phyloP scores from a whole-genome alignment of 2,888 invertebrate species.

The Cistogaster globosa region DNA sequence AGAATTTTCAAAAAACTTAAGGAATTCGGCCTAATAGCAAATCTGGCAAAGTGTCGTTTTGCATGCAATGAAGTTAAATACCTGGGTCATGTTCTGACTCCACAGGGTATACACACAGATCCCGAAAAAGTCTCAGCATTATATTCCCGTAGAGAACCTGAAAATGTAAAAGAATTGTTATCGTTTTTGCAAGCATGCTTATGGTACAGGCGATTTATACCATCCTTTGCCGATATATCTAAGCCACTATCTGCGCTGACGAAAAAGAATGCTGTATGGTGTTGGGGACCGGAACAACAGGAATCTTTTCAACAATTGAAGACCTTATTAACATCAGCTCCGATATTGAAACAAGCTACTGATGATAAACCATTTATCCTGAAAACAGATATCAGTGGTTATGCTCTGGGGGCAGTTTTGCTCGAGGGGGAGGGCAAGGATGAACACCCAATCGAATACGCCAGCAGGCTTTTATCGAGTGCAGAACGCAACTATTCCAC shows the following conservation, averaged over 20 bases:
- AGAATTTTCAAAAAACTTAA: conserved; percentile 59
- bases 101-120: conserved; percentile 53
- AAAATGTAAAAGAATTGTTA: not conserved
- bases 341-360: not conserved
- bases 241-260: conserved; percentile 67
- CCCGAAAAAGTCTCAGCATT: conserved; percentile 71
- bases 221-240: conserved; percentile 74
- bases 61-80: conserved; percentile 55
- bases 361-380: not conserved
- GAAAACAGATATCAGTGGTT: not conserved
- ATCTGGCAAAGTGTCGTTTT: conserved; percentile 46
- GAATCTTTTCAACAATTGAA: no score
- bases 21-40: conserved; percentile 27
- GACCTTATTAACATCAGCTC: no score
- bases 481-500: not conserved
- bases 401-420: not conserved
- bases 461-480: not conserved
- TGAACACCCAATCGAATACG: not conserved
- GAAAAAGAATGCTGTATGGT: not conserved
- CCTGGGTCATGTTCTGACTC: conserved; percentile 39
- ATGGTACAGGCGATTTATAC: conserved; percentile 77
- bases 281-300: not conserved
- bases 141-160: conserved; percentile 65
- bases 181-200: conserved; percentile 75
- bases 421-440: not conserved